Evolutionary conservation across 2,888 invertebrate species (phyloP).

Genomic region (Acrobasis suavella): DNA sequence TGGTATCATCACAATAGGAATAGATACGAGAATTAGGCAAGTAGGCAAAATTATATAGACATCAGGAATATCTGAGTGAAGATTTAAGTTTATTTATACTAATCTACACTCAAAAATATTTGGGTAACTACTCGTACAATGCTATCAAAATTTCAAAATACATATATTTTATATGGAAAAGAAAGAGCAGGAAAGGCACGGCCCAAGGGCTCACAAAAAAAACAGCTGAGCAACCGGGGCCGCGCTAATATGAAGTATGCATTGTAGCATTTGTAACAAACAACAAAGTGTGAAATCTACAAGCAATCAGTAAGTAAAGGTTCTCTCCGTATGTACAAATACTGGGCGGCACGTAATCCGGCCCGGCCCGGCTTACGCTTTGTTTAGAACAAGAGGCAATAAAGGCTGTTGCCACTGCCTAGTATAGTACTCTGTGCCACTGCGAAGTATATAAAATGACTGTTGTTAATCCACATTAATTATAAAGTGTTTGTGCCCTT

Average conservation of each 20-base stretch:
- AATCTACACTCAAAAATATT: too few relatives aligned
- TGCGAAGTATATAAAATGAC: background rate
- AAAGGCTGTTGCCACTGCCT: too few relatives aligned
- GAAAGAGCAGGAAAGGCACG: too few relatives aligned
- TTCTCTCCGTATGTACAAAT: background rate
- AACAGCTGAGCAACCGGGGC: too few relatives aligned
- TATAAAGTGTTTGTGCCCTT: constrained; percentile 8
- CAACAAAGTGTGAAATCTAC: background rate
- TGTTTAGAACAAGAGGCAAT: background rate
- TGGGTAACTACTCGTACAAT: too few relatives aligned
- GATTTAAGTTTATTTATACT: too few relatives aligned
- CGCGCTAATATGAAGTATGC: too few relatives aligned
- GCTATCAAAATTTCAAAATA: too few relatives aligned
- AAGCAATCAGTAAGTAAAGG: background rate
- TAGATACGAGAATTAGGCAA: background rate
- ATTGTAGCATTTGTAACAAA: too few relatives aligned
- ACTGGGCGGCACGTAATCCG: background rate
- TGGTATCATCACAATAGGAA: background rate
- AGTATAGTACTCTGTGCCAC: too few relatives aligned
- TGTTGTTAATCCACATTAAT: background rate
- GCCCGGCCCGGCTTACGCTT: background rate
- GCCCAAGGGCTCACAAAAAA: too few relatives aligned
- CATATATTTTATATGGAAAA: too few relatives aligned
- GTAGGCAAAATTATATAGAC: background rate
- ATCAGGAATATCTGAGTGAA: background rate